Evolutionary conservation across 1,140 invertebrate species (phyloP).

Genomic region (Asobara japonica): DNA sequence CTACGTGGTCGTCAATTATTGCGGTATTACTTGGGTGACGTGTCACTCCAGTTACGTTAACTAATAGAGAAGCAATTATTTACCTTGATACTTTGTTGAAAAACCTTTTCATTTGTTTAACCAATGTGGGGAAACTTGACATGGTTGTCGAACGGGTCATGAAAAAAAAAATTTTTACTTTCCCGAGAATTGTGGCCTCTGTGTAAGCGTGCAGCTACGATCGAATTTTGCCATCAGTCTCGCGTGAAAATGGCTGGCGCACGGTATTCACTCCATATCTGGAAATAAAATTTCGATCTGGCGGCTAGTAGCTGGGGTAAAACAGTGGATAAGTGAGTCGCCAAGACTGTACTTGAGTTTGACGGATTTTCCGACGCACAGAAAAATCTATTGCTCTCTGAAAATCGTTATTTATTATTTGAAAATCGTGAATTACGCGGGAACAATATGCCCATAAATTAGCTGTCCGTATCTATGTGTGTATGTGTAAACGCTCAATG

Average conservation of each 20-base stretch:
- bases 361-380: not conserved
- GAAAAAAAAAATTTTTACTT: not conserved
- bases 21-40: not conserved
- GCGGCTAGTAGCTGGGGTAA: not conserved
- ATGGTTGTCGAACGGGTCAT: not conserved
- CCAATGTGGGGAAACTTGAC: not conserved
- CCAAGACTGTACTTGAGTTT: not conserved
- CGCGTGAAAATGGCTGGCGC: slow-evolving; percentile 21
- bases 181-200: not conserved
- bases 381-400: too few relatives aligned
- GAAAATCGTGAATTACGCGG: too few relatives aligned
- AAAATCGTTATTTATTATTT: too few relatives aligned
- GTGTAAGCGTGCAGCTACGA: slow-evolving; percentile 17
- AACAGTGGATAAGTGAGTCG: not conserved
- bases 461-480: too few relatives aligned
- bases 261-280: slow-evolving; percentile 23
- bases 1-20: slow-evolving; percentile 1
- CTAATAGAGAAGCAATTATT: not conserved
- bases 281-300: slow-evolving; percentile 26
- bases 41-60: not conserved
- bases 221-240: slow-evolving; percentile 18
- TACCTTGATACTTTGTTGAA: not conserved
- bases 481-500: too few relatives aligned
- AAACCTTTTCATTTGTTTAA: not conserved
- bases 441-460: not conserved